Percentiles rank a stretch among this genome's conserved stretches.
Conservation (phyloP, 2,797 vertebrate genomes). For the Anomalospiza imberbis region DNA sequence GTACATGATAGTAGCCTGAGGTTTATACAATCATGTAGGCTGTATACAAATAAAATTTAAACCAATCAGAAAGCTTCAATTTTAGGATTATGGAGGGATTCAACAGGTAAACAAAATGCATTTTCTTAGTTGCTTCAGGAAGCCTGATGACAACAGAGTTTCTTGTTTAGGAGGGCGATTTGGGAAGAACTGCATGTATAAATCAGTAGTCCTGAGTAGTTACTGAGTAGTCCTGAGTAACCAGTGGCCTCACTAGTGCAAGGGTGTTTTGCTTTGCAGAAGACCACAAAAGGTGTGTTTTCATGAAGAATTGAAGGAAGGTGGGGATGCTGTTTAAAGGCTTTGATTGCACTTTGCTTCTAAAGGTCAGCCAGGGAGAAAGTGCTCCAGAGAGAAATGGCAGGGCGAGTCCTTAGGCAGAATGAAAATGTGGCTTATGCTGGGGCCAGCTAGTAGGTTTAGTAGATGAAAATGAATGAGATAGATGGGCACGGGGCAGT, state of each 20-base stretch:
- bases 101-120: background rate
- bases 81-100: background rate
- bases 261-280: background rate
- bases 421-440: background rate
- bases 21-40: background rate
- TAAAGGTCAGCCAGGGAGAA: background rate
- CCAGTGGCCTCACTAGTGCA: background rate
- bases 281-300: background rate
- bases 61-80: background rate
- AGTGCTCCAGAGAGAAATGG: background rate
- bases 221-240: background rate
- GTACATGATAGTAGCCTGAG: background rate
- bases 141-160: background rate
- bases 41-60: background rate
- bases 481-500: accelerated
- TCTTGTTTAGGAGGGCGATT: background rate
- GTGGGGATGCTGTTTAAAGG: background rate
- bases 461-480: background rate
- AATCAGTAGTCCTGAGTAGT: background rate
- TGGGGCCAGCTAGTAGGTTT: background rate
- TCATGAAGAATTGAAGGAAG: background rate
- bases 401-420: background rate
- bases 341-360: background rate
- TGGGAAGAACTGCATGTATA: background rate
- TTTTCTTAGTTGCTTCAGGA: background rate